phyloP scores from a whole-genome alignment of 2,113 vertebrate genomes.

The Elephantulus edwardii region DNA sequence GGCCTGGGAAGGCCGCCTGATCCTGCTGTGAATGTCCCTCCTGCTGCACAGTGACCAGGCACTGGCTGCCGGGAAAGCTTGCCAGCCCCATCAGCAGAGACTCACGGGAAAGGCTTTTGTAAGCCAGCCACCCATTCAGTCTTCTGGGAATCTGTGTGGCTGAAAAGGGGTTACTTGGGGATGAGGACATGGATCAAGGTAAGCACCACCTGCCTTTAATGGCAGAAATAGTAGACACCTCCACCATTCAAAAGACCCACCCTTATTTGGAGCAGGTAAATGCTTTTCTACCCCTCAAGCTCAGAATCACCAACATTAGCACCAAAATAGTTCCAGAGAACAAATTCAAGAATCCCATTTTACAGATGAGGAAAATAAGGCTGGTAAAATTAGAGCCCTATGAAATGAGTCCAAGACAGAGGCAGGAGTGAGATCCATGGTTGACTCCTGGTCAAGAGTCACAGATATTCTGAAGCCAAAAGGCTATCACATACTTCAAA shows the following conservation, averaged over 20 bases:
- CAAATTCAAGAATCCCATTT: not conserved
- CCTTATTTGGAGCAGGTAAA: not conserved
- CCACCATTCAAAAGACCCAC: not conserved
- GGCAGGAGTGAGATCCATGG: not conserved
- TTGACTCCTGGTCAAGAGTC: not conserved
- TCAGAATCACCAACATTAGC: not conserved
- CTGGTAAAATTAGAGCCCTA: not conserved
- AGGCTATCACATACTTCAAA: not conserved
- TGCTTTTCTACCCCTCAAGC: not conserved
- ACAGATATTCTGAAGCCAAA: not conserved
- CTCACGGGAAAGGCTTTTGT: not conserved
- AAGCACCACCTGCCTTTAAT: not conserved
- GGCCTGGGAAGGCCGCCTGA: conserved; percentile 20
- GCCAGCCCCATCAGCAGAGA: not conserved
- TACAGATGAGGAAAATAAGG: not conserved
- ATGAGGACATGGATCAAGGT: not conserved
- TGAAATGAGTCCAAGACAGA: not conserved
- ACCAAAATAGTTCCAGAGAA: not conserved
- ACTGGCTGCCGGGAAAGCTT: not conserved
- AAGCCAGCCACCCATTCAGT: not conserved
- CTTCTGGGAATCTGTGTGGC: not conserved
- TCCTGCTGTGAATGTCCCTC: not conserved
- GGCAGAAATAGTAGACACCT: not conserved
- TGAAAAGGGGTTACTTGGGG: not conserved
- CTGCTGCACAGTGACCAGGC: not conserved